Base-by-base conservation (phyloP, 2,113 vertebrate genomes). In the Solea senegalensis region DNA sequence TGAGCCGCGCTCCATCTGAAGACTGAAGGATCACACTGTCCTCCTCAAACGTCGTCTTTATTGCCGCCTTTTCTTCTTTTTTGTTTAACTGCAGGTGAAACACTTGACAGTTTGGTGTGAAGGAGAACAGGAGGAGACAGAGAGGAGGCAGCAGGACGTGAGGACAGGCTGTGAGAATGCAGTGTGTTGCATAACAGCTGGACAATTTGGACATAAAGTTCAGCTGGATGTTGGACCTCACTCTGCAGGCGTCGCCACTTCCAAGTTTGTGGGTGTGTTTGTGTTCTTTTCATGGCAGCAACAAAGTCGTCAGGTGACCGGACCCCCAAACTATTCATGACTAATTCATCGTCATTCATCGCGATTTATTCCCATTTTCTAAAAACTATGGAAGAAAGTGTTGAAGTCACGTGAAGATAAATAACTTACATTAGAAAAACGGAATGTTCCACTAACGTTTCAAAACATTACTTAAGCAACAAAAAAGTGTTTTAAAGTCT, bases 71-170 rank as follows among this genome's bases (percentile, higher is more conserved):
- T 53, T 27, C 40, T 34, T 66, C 72, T 52, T 40, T 2, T 43
- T 45, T 26, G 53, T 51, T 69, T 77, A 61, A 50, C 83, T 51
- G 68, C 76, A 28, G 73, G 53, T 65, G 72, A 61, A 69, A 78
- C 81, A 76, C 80, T 82, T 85, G 80, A 83, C 80, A 81, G 80
- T 66, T 78, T 44, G 74, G 68, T 85, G 77, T 72, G 70, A 88
- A 66, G 67, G 72, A 81, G 56, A 40, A 40, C 54, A 3, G 9
- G 27, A 6, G 2, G 45, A 14, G 27, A 54, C 39, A 27, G 14
- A 7, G 49, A n/a, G 7, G 49, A 39, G 58, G 34, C 34, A 34
- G 56, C 12, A 13, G 79, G 73, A 72, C 53, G 59, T 13, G 62
- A 77, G 50, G 81, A 81, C 65, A 54, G 69, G 46, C 59, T 52